phyloP scores from a whole-genome alignment of 2,797 vertebrate species.

The Gila robusta region DNA sequence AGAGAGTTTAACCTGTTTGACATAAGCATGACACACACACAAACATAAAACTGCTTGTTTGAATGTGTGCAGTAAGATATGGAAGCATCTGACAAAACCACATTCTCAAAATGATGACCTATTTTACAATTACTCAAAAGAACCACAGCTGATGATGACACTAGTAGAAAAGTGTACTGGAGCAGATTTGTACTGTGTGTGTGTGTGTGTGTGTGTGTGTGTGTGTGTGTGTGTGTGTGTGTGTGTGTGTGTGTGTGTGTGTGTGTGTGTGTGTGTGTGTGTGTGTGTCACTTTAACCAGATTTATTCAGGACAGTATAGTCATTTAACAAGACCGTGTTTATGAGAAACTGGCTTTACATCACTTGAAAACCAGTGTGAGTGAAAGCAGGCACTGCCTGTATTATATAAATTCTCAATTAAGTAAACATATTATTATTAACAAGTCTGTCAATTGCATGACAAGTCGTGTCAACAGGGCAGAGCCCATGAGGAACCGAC shows the following conservation, averaged over 20 bases:
- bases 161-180: background rate
- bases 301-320: background rate
- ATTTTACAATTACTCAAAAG: slow-evolving; percentile 9
- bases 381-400: slow-evolving; percentile 2
- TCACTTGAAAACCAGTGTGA: background rate
- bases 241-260: background rate
- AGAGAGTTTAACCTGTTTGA: slow-evolving; percentile 14
- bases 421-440: background rate
- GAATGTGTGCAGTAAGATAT: background rate
- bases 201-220: background rate
- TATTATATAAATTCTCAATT: background rate
- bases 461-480: background rate
- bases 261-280: background rate
- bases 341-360: background rate
- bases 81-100: slow-evolving; percentile 35
- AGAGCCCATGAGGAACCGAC: background rate
- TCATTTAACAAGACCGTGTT: background rate
- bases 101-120: slow-evolving; percentile 28
- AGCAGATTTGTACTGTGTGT: background rate
- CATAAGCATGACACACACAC: background rate
- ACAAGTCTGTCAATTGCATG: background rate
- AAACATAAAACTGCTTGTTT: slow-evolving; percentile 16
- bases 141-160: background rate
- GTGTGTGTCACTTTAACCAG: background rate
- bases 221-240: background rate